phyloP scores from a whole-genome alignment of 2,113 vertebrate genomes.

The Garra rufa region DNA sequence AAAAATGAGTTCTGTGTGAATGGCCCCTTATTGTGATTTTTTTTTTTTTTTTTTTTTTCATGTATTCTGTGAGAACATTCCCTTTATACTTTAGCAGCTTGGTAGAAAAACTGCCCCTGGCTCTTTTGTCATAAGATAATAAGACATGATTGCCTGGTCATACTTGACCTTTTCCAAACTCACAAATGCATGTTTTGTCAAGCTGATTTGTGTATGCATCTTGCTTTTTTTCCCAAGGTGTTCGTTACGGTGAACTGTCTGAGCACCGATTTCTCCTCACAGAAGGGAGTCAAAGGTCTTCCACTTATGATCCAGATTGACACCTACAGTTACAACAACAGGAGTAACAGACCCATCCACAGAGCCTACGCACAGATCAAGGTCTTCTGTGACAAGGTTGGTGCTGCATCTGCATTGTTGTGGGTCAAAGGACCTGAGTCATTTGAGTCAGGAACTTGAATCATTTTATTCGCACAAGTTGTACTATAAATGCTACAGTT shows the following conservation, averaged over 20 bases:
- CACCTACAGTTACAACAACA: slow-evolving; percentile 98
- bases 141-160: neutral
- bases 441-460: neutral
- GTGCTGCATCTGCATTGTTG: slow-evolving; percentile 28
- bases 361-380: slow-evolving; percentile 97
- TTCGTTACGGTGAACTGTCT: slow-evolving; percentile 99
- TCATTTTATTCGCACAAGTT: neutral
- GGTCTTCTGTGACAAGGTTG: slow-evolving; percentile 98
- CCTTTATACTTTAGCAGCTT: neutral
- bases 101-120: neutral
- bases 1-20: neutral
- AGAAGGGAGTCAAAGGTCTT: slow-evolving; percentile 97
- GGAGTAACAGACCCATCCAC: slow-evolving; percentile 97
- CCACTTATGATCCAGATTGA: slow-evolving; percentile 98
- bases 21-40: neutral
- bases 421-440: neutral
- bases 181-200: slow-evolving; percentile 7
- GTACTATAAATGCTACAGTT: neutral
- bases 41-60: neutral
- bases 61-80: neutral
- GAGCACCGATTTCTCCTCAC: slow-evolving; percentile 98
- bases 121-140: neutral
- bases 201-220: neutral
- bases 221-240: slow-evolving; percentile 80
- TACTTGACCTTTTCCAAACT: neutral